These are phyloP conservation scores for Phania funesta DNA, from an alignment of 2,888 invertebrate species.

Conservation along the genomic window DNA sequence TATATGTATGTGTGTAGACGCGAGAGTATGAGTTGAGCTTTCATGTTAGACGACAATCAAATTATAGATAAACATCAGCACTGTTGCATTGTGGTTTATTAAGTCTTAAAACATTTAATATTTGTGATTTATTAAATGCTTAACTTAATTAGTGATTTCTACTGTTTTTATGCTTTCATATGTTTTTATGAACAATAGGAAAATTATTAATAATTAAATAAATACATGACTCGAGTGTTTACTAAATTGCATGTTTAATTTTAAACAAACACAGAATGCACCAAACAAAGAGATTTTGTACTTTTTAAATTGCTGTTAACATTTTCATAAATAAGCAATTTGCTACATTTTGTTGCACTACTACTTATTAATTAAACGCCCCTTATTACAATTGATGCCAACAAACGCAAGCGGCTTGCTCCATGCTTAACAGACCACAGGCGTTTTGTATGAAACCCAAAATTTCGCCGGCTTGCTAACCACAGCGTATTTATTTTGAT, in stretches of 20 bases:
- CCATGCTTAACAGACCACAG: no score
- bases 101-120: conserved; percentile 53
- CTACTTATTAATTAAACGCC: no score
- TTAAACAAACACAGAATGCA: not conserved
- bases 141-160: conserved; percentile 60
- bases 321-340: not conserved
- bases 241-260: conserved; percentile 12
- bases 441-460: no score
- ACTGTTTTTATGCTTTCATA: no score
- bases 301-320: not conserved
- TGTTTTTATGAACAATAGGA: not conserved
- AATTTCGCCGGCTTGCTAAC: no score
- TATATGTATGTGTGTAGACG: not conserved
- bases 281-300: not conserved
- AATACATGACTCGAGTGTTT: not conserved
- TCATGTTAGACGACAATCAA: conserved; percentile 67
- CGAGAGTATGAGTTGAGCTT: conserved; percentile 48
- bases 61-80: conserved; percentile 60
- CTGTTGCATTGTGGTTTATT: conserved; percentile 59
- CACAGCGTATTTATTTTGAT: no score
- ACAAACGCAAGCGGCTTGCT: no score
- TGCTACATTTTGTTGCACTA: not conserved
- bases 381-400: no score
- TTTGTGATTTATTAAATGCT: conserved; percentile 61
- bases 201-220: not conserved